Conservation (phyloP, 2,797 vertebrate species). For the Xerus rutilus region DNA sequence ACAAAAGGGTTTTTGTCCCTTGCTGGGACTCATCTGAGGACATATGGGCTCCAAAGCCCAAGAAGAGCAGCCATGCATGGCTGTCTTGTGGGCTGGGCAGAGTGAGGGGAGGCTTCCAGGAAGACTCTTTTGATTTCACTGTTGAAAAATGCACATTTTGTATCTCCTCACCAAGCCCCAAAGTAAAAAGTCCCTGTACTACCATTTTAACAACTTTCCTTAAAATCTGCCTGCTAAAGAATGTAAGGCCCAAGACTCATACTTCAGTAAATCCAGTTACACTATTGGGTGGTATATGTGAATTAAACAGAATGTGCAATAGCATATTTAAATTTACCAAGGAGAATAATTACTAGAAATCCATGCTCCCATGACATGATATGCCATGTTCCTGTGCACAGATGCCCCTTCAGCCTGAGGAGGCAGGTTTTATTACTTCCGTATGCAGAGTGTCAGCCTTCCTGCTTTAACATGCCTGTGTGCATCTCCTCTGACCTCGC, state of each 20-base stretch:
- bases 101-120: conserved; percentile 58
- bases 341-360: not conserved
- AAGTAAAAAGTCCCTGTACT: not conserved
- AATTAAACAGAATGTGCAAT: not conserved
- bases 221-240: not conserved
- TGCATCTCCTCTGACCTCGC: not conserved
- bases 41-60: conserved; percentile 73
- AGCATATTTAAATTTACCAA: not conserved
- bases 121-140: not conserved
- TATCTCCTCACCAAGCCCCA: not conserved
- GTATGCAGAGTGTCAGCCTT: fast-evolving
- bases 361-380: fast-evolving
- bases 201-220: not conserved
- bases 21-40: conserved; percentile 84
- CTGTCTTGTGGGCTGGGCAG: conserved; percentile 77
- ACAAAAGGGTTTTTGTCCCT: conserved; percentile 87
- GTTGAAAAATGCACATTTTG: not conserved
- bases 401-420: not conserved
- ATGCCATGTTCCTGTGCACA: not conserved
- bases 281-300: not conserved
- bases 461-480: fast-evolving
- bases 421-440: not conserved
- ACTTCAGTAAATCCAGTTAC: not conserved
- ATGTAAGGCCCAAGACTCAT: not conserved
- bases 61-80: conserved; percentile 77